phyloP scores from a whole-genome alignment of 1,140 invertebrate species.

The Macrobrachium rosenbergii region DNA sequence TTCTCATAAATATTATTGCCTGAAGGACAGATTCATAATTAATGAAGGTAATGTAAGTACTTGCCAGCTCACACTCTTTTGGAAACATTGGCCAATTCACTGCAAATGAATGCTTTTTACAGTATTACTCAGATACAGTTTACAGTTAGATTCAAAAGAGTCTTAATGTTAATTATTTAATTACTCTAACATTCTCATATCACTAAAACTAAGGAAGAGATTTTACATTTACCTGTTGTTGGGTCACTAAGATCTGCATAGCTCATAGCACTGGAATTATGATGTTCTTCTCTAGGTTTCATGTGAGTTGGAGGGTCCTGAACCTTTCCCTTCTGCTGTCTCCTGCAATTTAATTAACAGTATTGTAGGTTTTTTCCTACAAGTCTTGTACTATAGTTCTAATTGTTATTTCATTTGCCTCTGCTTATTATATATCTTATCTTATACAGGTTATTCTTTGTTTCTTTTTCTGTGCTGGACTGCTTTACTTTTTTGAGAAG shows the following conservation, averaged over 20 bases:
- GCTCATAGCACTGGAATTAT: neutral
- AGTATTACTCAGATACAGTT: neutral
- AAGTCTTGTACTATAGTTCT: too few species aligned
- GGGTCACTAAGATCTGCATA: slow-evolving; percentile 45
- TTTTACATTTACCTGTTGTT: slow-evolving; percentile 14
- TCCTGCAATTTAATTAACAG: neutral
- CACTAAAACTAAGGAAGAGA: neutral
- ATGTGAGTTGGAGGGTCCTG: neutral
- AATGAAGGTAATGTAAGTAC: too few species aligned
- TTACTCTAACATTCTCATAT: neutral
- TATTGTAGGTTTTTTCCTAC: too few species aligned
- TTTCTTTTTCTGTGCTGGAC: too few species aligned
- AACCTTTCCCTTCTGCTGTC: slow-evolving; percentile 23
- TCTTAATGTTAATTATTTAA: neutral
- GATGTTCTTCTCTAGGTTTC: slow-evolving; percentile 4
- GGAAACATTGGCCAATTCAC: neutral
- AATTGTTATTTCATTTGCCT: too few species aligned
- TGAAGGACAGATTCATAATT: neutral
- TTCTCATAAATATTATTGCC: slow-evolving; percentile 52
- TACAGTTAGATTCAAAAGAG: neutral
- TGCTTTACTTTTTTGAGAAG: too few species aligned
- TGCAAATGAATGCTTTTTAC: neutral
- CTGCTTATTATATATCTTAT: too few species aligned
- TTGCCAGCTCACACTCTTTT: too few species aligned
- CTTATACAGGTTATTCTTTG: too few species aligned